phyloP scores from a whole-genome alignment of 2,888 invertebrate genomes.

The Volucella inanis region DNA sequence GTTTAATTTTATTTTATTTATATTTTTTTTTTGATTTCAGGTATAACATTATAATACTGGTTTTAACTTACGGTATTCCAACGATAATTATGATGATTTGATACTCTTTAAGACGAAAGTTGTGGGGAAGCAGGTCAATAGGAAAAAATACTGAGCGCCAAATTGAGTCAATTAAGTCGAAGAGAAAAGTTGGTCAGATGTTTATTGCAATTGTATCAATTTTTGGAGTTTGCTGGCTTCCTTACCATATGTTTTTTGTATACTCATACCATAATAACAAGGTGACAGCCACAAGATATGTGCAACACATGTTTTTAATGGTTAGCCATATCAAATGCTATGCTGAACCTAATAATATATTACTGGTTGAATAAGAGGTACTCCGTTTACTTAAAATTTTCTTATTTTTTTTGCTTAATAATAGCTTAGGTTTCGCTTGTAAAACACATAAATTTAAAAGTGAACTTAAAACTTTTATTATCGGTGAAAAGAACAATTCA shows the following conservation, averaged over 20 bases:
- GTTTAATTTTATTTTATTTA: too few relatives aligned
- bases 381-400: not conserved
- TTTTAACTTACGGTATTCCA: conserved; percentile 93
- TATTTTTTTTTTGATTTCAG: conserved; percentile 84
- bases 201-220: conserved; percentile 93
- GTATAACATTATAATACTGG: conserved; percentile 92
- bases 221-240: conserved; percentile 94
- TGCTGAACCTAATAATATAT: conserved; percentile 96
- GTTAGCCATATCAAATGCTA: conserved; percentile 96
- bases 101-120: conserved; percentile 90
- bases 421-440: conserved; percentile 86
- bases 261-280: conserved; percentile 86
- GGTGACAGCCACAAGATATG: conserved; percentile 88
- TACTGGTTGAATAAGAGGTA: conserved; percentile 96
- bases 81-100: conserved; percentile 93
- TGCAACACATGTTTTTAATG: conserved; percentile 95
- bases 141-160: conserved; percentile 94
- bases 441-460: too few relatives aligned
- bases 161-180: conserved; percentile 91
- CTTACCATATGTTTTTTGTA: conserved; percentile 94
- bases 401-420: not conserved
- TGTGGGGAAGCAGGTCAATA: conserved; percentile 93
- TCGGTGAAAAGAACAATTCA: too few relatives aligned
- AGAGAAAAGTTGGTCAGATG: conserved; percentile 92
- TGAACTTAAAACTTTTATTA: too few relatives aligned